Evolutionary conservation across 64 coral and sea anemone species (phyloP).

Genomic region (Astreopora myriophthalma): DNA sequence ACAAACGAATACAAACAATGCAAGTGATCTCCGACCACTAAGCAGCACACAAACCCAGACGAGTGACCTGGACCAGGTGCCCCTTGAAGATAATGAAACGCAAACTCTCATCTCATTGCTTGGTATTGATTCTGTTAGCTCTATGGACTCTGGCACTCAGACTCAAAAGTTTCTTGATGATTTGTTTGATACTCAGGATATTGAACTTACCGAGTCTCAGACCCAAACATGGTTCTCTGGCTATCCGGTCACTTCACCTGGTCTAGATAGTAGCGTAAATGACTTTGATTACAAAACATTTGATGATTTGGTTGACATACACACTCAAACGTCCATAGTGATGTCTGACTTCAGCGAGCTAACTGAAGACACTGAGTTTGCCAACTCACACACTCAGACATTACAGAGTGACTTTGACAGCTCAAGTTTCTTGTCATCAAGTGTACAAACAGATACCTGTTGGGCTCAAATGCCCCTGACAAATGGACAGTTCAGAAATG

Average conservation of each 20-base stretch:
- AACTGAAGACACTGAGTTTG: conserved; percentile 60
- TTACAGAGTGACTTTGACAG: conserved; percentile 72
- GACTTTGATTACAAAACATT: conserved; percentile 49
- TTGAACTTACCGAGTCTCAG: conserved; percentile 82
- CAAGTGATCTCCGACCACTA: conserved; percentile 66
- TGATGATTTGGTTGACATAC: conserved; percentile 88
- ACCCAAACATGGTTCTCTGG: conserved; percentile 88
- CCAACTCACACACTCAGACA: conserved; percentile 86
- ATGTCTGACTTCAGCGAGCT: conserved; percentile 64
- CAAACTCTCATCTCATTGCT: conserved; percentile 91
- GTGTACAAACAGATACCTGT: conserved; percentile 75
- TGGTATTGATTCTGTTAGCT: conserved; percentile 78
- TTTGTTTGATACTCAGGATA: conserved; percentile 59
- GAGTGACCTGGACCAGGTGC: conserved; percentile 56
- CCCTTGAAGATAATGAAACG: conserved; percentile 90
- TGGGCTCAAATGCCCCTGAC: conserved; percentile 31
- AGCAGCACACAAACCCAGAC: conserved; percentile 85
- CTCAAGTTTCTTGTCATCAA: conserved; percentile 53
- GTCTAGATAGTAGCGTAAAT: conserved; percentile 44
- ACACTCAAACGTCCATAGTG: conserved; percentile 78
- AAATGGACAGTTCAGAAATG: conserved; percentile 1
- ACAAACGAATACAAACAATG: conserved; percentile 64
- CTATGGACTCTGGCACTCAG: conserved; percentile 89
- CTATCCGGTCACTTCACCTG: conserved; percentile 38
- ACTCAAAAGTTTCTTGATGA: conserved; percentile 85